phyloP scores from a whole-genome alignment of 2,797 vertebrate species.

The Rhincodon typus region DNA sequence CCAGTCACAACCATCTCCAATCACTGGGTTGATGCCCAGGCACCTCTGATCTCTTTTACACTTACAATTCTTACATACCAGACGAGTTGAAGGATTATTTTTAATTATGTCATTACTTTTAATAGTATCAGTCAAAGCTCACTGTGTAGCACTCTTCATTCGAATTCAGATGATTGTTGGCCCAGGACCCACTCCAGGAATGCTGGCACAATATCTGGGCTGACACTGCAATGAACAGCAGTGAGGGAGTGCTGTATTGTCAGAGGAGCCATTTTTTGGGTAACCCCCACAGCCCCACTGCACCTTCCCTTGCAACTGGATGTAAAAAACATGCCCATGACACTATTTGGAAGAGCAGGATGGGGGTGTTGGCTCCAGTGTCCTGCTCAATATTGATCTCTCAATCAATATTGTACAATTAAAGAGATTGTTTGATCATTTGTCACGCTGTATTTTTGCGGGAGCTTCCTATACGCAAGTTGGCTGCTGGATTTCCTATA shows the following conservation, averaged over 20 bases:
- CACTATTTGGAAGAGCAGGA: neutral
- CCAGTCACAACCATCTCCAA: too few species aligned
- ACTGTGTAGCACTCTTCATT: neutral
- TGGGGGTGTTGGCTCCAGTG: neutral
- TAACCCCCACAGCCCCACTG: rapidly evolving
- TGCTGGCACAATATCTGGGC: neutral
- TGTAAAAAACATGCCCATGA: neutral
- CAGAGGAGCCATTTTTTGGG: too few species aligned
- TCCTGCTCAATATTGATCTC: neutral
- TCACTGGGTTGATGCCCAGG: too few species aligned
- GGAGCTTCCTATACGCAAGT: neutral
- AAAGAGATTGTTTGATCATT: neutral
- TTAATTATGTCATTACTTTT: too few species aligned
- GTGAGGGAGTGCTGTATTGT: neutral
- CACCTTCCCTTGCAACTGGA: neutral
- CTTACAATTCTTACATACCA: too few species aligned
- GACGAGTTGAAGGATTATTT: too few species aligned
- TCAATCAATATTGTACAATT: neutral
- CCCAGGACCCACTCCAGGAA: neutral
- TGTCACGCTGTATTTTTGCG: neutral
- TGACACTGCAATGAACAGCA: neutral
- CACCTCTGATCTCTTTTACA: too few species aligned
- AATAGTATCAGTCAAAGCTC: too few species aligned
- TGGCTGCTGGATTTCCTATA: neutral
- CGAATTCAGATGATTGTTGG: neutral